Base-by-base conservation (phyloP, 1,140 invertebrate genomes). In the Mizuhopecten yessoensis region DNA sequence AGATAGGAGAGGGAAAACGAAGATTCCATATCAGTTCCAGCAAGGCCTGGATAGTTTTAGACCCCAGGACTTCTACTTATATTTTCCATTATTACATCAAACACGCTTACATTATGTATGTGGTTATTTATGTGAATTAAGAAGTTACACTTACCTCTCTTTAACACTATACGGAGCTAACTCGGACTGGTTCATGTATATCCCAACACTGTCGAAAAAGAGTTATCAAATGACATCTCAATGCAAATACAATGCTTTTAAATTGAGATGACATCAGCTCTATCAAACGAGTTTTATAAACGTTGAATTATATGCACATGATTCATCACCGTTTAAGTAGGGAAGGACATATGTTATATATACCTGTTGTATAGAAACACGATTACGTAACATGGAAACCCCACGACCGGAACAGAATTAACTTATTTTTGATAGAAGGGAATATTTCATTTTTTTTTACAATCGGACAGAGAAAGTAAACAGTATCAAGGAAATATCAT, bases 241-340 rank as follows among this genome's bases (percentile, higher is more conserved):
- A n/a, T 29, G n/a, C 23, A 75, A 75, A 75, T 29, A 75, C 3
- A 5, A 75, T 75, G n/a, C n/a, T n/a, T n/a, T n/a, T n/a, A n/a
- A n/a, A n/a, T 17, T n/a, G 23, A n/a, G n/a, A 75, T 75, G 57
- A 75, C 57, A 75, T 75, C 23, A 75, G 57, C 0, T 75, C 17
- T 75, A 29, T 75, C n/a, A 75, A 75, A 75, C n/a, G 9, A 75
- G 57, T n/a, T 29, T 15, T 17, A 45, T 45, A 17, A 75, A 75
- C 57, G 57, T 75, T 75, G 57, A 75, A 75, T 75, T 5, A 75
- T 75, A 75, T 75, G 57, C 57, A 75, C 57, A 29, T 75, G 57
- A 75, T 75, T 75, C 57, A 75, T 75, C 57, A 75, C 5, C 9
- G 57, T 9, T 9, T 75, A 11, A 39, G 36, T 39, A 45, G 17